Percentiles rank a stretch among this genome's conserved stretches.
These are phyloP conservation scores for Archilochus colubris DNA, from an alignment of 2,113 vertebrate genomes.

Conservation along the genomic window DNA sequence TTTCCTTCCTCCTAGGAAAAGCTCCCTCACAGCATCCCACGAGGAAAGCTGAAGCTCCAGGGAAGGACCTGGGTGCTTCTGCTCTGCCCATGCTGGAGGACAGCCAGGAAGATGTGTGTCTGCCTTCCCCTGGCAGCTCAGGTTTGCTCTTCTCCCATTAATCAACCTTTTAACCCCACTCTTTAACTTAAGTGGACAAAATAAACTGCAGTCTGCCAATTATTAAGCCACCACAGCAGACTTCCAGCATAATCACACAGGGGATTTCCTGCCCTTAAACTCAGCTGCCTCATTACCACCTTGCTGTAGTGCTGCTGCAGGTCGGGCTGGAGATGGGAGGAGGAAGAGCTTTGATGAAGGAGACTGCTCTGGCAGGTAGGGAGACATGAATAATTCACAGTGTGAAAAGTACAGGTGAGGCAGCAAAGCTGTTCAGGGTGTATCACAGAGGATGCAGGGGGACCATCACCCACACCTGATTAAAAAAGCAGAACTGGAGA, in stretches of 20 bases:
- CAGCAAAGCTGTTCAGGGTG: neutral
- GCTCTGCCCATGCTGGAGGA: too few species aligned
- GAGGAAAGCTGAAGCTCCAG: neutral
- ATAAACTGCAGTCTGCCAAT: neutral
- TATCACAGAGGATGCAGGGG: neutral
- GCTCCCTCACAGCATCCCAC: neutral
- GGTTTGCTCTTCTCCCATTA: neutral
- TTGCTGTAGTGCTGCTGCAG: neutral
- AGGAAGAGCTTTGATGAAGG: neutral
- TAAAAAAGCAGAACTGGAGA: neutral
- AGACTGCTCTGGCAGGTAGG: neutral
- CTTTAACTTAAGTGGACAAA: neutral
- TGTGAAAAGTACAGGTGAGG: neutral
- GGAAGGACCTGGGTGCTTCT: neutral
- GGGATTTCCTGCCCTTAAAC: neutral
- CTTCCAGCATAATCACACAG: neutral
- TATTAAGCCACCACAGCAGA: fast-evolving
- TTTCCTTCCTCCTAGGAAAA: neutral
- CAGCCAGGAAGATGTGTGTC: fast-evolving
- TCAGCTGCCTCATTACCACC: neutral
- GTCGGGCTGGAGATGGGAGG: neutral
- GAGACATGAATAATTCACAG: slow-evolving; percentile 28
- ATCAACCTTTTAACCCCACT: neutral
- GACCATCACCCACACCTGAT: neutral
- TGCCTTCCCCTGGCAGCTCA: neutral